Evolutionary conservation across 2,888 invertebrate genomes (phyloP).

Genomic region (Ochropacha duplaris): DNA sequence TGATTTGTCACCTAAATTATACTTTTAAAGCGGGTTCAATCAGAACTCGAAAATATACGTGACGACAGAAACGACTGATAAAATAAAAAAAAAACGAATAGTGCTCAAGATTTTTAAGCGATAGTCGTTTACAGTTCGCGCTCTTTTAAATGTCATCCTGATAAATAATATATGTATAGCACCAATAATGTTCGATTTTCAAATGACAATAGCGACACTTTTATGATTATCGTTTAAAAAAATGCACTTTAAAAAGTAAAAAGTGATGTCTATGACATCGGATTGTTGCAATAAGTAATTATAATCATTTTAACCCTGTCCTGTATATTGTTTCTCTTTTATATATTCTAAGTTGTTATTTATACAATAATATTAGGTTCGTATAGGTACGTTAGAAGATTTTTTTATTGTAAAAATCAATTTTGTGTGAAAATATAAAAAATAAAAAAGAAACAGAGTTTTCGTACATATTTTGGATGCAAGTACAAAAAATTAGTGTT

Average conservation of each 20-base stretch:
- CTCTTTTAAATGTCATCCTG: too few relatives aligned
- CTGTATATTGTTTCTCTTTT: slow-evolving; percentile 23
- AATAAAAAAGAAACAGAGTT: neutral
- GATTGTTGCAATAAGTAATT: slow-evolving; percentile 71
- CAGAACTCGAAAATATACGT: neutral
- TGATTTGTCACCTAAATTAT: slow-evolving; percentile 16
- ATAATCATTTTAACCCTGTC: slow-evolving; percentile 30
- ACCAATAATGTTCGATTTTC: neutral
- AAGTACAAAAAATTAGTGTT: slow-evolving; percentile 8
- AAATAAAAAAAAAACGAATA: slow-evolving; percentile 16
- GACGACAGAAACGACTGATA: slow-evolving; percentile 1
- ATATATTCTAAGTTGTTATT: slow-evolving; percentile 48
- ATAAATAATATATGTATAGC: neutral
- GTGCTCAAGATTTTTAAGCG: neutral
- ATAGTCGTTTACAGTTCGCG: neutral
- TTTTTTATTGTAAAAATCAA: slow-evolving; percentile 4
- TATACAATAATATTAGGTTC: slow-evolving; percentile 20
- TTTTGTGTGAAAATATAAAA: neutral
- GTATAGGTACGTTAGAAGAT: neutral
- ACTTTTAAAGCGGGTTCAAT: slow-evolving; percentile 12
- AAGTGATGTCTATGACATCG: slow-evolving; percentile 58
- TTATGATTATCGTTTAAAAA: slow-evolving; percentile 20
- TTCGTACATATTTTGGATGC: slow-evolving; percentile 1
- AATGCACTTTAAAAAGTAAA: slow-evolving; percentile 35
- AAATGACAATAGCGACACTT: neutral